Evolutionary conservation across 2,888 invertebrate genomes (phyloP).

Genomic region (Trichopria drosophilae): DNA sequence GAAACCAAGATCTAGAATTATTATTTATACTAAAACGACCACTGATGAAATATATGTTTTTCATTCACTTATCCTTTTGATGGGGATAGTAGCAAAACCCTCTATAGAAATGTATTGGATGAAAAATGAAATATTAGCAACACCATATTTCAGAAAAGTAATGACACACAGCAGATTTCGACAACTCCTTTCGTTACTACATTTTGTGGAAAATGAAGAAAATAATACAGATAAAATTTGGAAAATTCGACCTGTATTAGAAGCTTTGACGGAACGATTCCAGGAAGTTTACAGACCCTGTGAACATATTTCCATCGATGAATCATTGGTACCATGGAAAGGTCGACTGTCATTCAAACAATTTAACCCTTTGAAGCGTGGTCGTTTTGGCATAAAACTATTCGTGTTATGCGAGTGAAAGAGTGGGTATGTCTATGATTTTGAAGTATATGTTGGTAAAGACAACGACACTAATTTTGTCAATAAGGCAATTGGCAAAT

Average conservation of each 20-base stretch:
- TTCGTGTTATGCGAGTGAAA: not conserved
- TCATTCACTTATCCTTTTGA: slow-evolving; percentile 3
- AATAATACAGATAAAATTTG: no score
- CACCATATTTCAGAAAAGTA: not conserved
- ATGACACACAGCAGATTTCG: not conserved
- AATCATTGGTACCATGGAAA: no score
- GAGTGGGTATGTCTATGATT: not conserved
- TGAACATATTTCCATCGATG: no score
- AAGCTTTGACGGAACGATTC: no score
- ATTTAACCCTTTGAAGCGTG: no score
- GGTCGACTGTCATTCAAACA: no score
- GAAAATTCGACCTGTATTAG: no score
- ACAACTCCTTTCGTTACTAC: not conserved
- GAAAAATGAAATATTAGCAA: not conserved
- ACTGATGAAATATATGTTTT: not conserved
- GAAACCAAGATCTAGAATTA: slow-evolving; percentile 4
- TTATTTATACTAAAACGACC: not conserved
- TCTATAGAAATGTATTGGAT: slow-evolving; percentile 6
- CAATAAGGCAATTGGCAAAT: no score
- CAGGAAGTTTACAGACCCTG: no score
- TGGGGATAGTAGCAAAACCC: slow-evolving; percentile 4
- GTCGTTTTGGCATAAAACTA: not conserved
- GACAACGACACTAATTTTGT: slow-evolving; percentile 6
- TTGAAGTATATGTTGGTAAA: slow-evolving; percentile 14
- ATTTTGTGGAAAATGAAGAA: not conserved